Percentiles rank a stretch among this genome's conserved stretches.
Evolutionary conservation across 2,888 invertebrate species (phyloP).

Genomic region (Dimorphilus gyrociliatus): DNA sequence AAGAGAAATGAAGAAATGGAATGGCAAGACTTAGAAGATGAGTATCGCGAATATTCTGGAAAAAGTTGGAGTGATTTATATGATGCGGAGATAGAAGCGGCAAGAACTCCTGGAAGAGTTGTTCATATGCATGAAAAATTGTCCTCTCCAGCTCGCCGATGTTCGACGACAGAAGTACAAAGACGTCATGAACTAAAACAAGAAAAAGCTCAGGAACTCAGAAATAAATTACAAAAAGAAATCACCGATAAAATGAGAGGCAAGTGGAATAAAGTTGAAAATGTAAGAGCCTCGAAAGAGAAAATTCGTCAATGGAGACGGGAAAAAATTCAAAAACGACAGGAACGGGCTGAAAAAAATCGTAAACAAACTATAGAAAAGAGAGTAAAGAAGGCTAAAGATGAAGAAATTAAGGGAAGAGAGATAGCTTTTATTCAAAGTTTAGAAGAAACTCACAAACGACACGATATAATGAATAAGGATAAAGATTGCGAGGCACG

Average conservation of each 20-base stretch:
- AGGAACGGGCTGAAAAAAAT: conserved; percentile 68
- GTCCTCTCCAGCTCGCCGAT: conserved; percentile 78
- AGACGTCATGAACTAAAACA: conserved; percentile 70
- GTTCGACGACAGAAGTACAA: conserved; percentile 46
- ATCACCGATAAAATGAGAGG: conserved; percentile 69
- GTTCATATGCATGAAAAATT: conserved; percentile 82
- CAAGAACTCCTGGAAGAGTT: conserved; percentile 78
- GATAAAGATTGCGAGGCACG: conserved; percentile 42
- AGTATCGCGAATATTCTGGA: conserved; percentile 8
- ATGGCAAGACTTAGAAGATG: too few species aligned
- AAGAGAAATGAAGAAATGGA: too few species aligned
- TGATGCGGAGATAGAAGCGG: conserved; percentile 22
- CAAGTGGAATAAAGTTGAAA: conserved; percentile 40
- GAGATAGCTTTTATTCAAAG: conserved; percentile 96
- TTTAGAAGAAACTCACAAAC: conserved; percentile 78
- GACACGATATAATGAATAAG: conserved; percentile 67
- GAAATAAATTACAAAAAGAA: conserved; percentile 63
- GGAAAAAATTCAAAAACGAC: conserved; percentile 38
- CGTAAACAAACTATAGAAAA: conserved; percentile 50
- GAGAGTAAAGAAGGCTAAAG: conserved; percentile 83
- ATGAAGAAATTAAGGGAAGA: conserved; percentile 71
- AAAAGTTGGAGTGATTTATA: conserved; percentile 71
- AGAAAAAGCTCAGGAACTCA: conserved; percentile 69
- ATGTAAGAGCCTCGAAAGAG: conserved; percentile 57
- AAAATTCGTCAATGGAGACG: conserved; percentile 60